Base-by-base conservation (phyloP, 2,888 invertebrate genomes). In the Margaritifera margaritifera region DNA sequence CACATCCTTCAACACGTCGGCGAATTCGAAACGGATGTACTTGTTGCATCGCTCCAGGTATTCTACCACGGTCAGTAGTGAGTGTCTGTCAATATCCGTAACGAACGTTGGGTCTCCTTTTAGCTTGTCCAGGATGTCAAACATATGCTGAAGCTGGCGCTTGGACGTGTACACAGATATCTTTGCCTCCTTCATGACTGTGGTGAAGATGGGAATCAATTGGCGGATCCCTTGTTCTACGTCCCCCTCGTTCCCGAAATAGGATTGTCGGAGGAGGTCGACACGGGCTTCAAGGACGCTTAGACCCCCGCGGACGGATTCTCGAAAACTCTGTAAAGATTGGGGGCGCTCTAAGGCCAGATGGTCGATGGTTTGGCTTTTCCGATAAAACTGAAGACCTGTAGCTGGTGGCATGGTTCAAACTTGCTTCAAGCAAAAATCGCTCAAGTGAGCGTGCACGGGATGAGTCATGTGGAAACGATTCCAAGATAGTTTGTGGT, bases 291-390 rank as follows among this genome's bases (percentile, higher is more conserved):
- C 83, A 27, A 86, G 66, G 8, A 70, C 72, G 19, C 78, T 72
- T 6, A 86, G 56, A 4, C 77, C 79, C 20, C 83, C 79, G 0
- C 72, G 66, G 22, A 84, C 81, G n/a, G 83, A 83, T 31, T 78
- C 74, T 61, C 84, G 77, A 64, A 86, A 84, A 8, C 81, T 77
- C 56, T 78, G 78, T 20, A 87, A 75, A 31, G 78, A 83, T 66
- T 86, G 81, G 0, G 87, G 87, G 24, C 86, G 71, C 64, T 87
- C 87, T 4, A 74, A 66, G 0, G 76, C 74, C 27, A 86, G 70
- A n/a, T 80, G 74, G 24, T 81, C 81, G 4, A 85, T 68, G 6
- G 81, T 83, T 67, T 87, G 87, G 11, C 78, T 71, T 69, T 85
- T 85, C 31, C 87, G 77, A 72, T 79, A 84, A 66, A 86, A 86